phyloP scores from a whole-genome alignment of 2,888 invertebrate genomes.

The Crioceris asparagi region DNA sequence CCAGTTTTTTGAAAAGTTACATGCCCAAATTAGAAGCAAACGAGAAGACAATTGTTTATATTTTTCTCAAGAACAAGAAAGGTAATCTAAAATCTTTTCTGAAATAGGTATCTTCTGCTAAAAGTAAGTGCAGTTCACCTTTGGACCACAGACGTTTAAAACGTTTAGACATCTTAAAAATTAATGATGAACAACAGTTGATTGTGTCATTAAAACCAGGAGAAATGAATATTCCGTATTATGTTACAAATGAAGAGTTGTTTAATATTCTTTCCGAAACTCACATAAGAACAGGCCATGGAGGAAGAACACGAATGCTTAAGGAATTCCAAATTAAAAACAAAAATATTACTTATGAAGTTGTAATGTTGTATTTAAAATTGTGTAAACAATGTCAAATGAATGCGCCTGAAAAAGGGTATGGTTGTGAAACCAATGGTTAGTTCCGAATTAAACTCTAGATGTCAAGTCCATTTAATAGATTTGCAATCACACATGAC shows the following conservation, averaged over 20 bases:
- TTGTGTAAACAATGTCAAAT: slow-evolving; percentile 22
- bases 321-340: slow-evolving; percentile 25
- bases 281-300: slow-evolving; percentile 24
- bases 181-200: slow-evolving; percentile 20
- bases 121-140: slow-evolving; percentile 20
- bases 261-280: slow-evolving; percentile 23
- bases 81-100: slow-evolving; percentile 22
- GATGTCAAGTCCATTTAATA: slow-evolving; percentile 1
- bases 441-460: slow-evolving; percentile 1
- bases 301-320: slow-evolving; percentile 24
- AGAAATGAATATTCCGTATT: slow-evolving; percentile 18
- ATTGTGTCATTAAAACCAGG: slow-evolving; percentile 21
- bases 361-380: slow-evolving; percentile 23
- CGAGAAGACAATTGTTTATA: slow-evolving; percentile 24
- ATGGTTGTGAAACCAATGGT: not conserved
- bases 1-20: slow-evolving; percentile 18
- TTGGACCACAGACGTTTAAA: slow-evolving; percentile 18
- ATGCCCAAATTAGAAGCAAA: slow-evolving; percentile 19
- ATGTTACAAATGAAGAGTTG: too few species aligned
- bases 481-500: too few species aligned
- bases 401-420: slow-evolving; percentile 20
- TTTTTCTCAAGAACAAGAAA: slow-evolving; percentile 21
- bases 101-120: slow-evolving; percentile 23
- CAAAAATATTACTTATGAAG: too few species aligned
- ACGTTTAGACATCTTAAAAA: slow-evolving; percentile 23